Evolutionary conservation across 2,797 vertebrate species (phyloP).

Genomic region (Phrynocephalus guinanensis): DNA sequence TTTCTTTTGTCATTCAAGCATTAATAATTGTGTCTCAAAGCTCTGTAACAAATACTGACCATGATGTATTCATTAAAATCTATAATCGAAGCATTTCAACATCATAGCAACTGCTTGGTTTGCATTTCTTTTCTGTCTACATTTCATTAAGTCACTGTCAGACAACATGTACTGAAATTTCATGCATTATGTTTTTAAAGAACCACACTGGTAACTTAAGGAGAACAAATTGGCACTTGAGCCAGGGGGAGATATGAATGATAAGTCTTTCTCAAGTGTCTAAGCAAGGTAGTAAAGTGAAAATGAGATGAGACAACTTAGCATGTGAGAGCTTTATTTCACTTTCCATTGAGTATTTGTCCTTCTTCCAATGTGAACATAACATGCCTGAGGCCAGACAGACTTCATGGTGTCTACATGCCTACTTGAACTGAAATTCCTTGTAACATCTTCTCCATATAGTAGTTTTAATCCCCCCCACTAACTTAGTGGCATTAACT

Average conservation of each 20-base stretch:
- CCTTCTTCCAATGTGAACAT: not conserved
- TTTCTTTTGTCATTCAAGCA: slow-evolving; percentile 11
- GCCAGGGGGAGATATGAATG: not conserved
- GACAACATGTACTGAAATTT: slow-evolving; percentile 11
- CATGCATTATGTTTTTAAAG: slow-evolving; percentile 15
- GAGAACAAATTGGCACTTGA: not conserved
- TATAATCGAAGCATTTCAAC: slow-evolving; percentile 23
- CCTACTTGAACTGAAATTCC: not conserved
- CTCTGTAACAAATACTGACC: not conserved
- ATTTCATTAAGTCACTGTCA: not conserved
- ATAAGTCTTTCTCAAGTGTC: not conserved
- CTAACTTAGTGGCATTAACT: not conserved
- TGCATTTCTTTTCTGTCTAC: slow-evolving; percentile 24
- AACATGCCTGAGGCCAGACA: not conserved
- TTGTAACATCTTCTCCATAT: not conserved
- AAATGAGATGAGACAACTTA: not conserved
- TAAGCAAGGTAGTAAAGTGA: not conserved
- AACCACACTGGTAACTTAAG: slow-evolving; percentile 14
- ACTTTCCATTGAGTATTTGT: not conserved
- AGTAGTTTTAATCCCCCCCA: not conserved
- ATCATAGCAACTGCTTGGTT: not conserved
- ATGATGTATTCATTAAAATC: slow-evolving; percentile 23
- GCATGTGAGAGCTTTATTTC: not conserved
- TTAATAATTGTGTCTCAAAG: slow-evolving; percentile 21
- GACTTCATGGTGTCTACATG: not conserved